Evolutionary conservation across 2,888 invertebrate species (phyloP), one percentile per base, ranked within the genome.

Genomic region (Drosophila stalkeri): DNA sequence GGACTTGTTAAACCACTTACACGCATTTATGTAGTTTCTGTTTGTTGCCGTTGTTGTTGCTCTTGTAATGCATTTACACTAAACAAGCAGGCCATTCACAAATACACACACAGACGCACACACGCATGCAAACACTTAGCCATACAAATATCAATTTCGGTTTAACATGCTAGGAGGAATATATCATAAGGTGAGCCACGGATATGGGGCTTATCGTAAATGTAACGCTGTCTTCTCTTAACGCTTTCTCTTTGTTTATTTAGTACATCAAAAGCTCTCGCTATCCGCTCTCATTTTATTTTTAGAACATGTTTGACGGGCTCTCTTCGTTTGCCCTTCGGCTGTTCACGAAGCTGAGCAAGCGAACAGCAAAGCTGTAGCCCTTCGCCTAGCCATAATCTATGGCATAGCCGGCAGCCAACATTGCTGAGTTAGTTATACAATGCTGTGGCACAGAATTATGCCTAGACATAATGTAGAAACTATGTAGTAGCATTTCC

Each of bases 141-240:
- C 65, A 69, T 69, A 64, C 82, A 81, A 84, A 86, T 88, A 85
- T 79, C 84, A 89, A 89, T 89, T 89, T 85, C 66, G 89, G 86
- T 70, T 81, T 73, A 61, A 86, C 86, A 72, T 75, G 83, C 79
- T 62, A 65, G 64, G 67, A 66, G 69, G 65, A 60, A 67, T 57
- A 20, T 55, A 37, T 68, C 66, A 41, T 47, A 64, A 33, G 18
- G 39, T 12, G 35, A 39, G 18, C 31, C 57, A n/a, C 31, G 11
- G 31, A 33, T 20, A n/a, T 18, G 4, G 5, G 18, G 64, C 2
- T 39, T 64, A 89, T 89, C 85, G 85, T 85, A 85, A 67, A 18
- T 1, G 23, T 2, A 2, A 3, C 5, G 9, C 11, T 7, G 2
- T 1, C 0, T 14, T 12, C 82, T 80, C 82, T 83, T 78, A 67